Evolutionary conservation across 1,140 invertebrate genomes (phyloP), one percentile per base, ranked within the genome.

Genomic region (Fopius arisanus): DNA sequence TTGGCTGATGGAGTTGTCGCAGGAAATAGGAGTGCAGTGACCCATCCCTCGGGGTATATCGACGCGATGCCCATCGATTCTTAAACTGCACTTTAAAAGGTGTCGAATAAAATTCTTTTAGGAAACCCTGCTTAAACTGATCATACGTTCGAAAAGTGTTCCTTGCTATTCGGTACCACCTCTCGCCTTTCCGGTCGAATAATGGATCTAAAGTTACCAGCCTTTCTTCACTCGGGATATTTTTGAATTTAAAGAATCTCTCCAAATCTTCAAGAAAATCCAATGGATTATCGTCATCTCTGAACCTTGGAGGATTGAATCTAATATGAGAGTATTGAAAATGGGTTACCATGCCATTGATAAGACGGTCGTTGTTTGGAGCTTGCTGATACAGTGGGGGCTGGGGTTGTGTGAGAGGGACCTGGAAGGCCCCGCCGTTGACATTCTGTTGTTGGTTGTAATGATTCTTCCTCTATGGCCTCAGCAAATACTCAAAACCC

Each of bases 211-310:
- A 26, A 33, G 71, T 54, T 14, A 67, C 12, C 0, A 75, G 12
- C 41, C 59, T 67, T 2, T 43, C 63, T 26, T 71, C 65, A 0
- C 4, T 19, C 6, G 43, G 48, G 3, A 72, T 48, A 68, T 75
- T 75, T 62, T 75, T 75, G 10, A 72, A 72, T 23, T 12, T 67
- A 67, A 75, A 75, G 72, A 62, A 75, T 62, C 70, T 48, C 6
- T 75, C 69, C 2, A 75, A 26, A 12, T 75, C 59, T 19, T 70
- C 54, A 5, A 75, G 67, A 71, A 72, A 75, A 31, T 75, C 65
- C 14, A 51, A 59, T 0, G 74, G 74, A 41, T 75, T 72, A 26
- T 41, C 26, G 2, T 72, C 29, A 16, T 75, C 74, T 0, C 6
- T 16, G 63, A 75, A 75, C 41, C 43, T 72, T 10, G 74, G 69